A percentile compares a stretch with the other conserved stretches of the same genome.
Evolutionary conservation across 2,888 invertebrate species (phyloP).

Genomic region (Saturnia japonica): DNA sequence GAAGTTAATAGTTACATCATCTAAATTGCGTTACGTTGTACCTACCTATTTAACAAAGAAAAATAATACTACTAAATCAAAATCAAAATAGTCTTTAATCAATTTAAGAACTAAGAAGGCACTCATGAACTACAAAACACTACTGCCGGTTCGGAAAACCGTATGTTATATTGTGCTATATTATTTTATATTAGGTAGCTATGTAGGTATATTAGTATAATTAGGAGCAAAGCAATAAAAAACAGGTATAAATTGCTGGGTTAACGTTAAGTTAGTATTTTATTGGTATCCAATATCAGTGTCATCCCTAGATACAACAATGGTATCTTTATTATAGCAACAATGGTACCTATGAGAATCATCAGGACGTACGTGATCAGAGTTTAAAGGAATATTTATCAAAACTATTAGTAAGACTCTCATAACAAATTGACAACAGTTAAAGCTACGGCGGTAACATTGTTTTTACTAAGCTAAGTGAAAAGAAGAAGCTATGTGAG

Average conservation of each 20-base stretch:
- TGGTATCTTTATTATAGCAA: background rate
- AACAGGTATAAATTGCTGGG: background rate
- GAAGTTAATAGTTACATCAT: no score
- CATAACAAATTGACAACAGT: background rate
- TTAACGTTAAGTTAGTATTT: background rate
- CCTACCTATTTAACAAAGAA: background rate
- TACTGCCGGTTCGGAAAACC: no score
- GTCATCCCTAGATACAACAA: background rate
- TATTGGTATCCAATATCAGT: background rate
- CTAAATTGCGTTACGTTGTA: background rate
- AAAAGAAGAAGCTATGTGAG: no score
- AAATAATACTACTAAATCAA: background rate
- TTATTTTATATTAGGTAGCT: no score
- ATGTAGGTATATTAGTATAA: background rate
- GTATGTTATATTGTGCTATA: no score
- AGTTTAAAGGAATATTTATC: background rate
- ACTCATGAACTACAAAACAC: no score
- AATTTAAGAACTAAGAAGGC: no score
- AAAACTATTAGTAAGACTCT: background rate
- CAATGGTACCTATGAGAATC: constrained; percentile 3
- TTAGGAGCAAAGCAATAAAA: background rate
- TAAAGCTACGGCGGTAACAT: no score
- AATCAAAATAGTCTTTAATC: no score
- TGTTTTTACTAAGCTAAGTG: no score
- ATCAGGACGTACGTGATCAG: constrained; percentile 1